These are phyloP conservation scores for Zoanthus sociatus DNA, from an alignment of 92 coral and sea anemone species.

Conservation along the genomic window DNA sequence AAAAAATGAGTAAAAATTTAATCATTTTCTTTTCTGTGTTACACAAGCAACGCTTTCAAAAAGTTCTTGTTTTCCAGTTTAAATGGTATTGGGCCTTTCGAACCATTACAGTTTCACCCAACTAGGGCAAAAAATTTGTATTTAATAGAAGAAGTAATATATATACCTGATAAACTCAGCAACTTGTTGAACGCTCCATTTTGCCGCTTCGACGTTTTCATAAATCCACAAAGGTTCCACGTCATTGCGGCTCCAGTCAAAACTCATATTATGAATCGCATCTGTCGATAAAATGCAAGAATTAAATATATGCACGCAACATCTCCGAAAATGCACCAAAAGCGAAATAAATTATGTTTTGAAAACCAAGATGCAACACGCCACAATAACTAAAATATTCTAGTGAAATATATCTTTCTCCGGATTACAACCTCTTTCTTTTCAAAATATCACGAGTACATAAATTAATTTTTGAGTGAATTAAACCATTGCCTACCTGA, in stretches of 20 bases:
- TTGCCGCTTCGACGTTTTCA: conserved; percentile 95
- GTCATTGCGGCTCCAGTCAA: conserved; percentile 87
- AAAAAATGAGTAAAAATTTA: too few species aligned
- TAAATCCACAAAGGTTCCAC: conserved; percentile 95
- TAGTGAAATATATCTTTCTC: not conserved
- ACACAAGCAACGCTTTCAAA: too few species aligned
- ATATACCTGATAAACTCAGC: conserved; percentile 90
- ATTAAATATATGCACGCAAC: not conserved
- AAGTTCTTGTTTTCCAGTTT: too few species aligned
- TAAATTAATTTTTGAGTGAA: not conserved
- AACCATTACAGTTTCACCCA: too few species aligned
- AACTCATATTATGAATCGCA: conserved; percentile 73
- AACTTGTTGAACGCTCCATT: conserved; percentile 89
- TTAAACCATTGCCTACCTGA: not conserved
- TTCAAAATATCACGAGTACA: not conserved
- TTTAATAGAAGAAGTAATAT: too few species aligned
- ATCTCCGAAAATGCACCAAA: not conserved
- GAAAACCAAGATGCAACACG: not conserved
- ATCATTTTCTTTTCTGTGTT: too few species aligned
- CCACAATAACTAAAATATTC: not conserved
- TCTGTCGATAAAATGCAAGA: conserved; percentile 43
- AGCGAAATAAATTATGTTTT: not conserved
- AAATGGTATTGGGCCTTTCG: too few species aligned
- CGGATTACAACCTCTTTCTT: not conserved
- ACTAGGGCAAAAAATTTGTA: too few species aligned